Percentiles rank a stretch among this genome's conserved stretches.
These are phyloP conservation scores for Nudaria mundana DNA, from an alignment of 2,888 invertebrate species.

Conservation along the genomic window DNA sequence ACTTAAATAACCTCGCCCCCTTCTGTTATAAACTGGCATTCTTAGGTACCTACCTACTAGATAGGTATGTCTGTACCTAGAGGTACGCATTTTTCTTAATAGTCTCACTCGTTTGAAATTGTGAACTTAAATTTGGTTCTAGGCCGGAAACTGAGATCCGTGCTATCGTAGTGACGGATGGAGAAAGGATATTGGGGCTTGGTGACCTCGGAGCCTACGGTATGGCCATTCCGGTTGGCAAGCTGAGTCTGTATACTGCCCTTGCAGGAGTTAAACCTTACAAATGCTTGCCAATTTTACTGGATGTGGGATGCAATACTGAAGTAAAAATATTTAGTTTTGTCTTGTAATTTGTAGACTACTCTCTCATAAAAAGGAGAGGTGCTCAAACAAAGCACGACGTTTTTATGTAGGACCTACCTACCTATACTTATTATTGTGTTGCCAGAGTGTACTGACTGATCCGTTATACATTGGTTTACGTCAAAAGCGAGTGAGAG, in stretches of 20 bases:
- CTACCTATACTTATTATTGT: no score
- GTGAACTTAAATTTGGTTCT: conserved; percentile 22
- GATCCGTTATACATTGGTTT: conserved; percentile 96
- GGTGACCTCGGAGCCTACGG: conserved; percentile 97
- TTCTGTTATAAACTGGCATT: no score
- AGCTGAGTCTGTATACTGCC: conserved; percentile 95
- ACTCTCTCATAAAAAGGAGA: no score
- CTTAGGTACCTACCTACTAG: no score
- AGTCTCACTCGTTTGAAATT: no score
- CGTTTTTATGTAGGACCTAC: no score
- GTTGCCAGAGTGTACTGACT: conserved; percentile 84
- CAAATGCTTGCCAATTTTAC: conserved; percentile 92
- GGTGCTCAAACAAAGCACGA: no score
- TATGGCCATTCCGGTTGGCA: conserved; percentile 98
- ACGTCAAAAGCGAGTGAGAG: conserved; percentile 89
- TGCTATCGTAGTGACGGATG: conserved; percentile 95
- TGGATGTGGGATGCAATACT: conserved; percentile 96
- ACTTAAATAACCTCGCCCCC: no score
- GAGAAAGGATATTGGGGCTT: conserved; percentile 95
- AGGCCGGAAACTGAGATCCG: conserved; percentile 90
- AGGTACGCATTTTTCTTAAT: no score
- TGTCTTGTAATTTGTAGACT: no score
- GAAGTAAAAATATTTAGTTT: no score
- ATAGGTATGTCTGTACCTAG: no score
- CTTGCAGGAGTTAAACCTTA: conserved; percentile 95